A percentile compares a stretch with the other conserved stretches of the same genome.
Evolutionary conservation across 2,797 vertebrate genomes (phyloP).

Genomic region (Odontamblyopus rebecca): DNA sequence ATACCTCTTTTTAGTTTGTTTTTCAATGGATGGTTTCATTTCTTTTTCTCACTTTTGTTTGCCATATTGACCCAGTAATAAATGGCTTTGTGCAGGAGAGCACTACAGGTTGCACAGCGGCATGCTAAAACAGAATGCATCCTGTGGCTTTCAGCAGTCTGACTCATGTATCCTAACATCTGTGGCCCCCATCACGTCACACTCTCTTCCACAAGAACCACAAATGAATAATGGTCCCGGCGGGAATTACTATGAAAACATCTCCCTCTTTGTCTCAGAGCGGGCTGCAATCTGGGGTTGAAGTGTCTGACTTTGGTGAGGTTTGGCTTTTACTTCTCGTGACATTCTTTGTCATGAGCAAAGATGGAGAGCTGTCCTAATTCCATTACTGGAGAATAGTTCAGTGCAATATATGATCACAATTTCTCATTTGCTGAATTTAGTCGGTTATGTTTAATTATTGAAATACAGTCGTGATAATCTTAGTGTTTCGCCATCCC

Average conservation of each 20-base stretch:
- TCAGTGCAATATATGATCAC: not conserved
- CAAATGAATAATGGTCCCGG: slow-evolving; percentile 51
- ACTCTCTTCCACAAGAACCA: slow-evolving; percentile 23
- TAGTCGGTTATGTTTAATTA: slow-evolving; percentile 10
- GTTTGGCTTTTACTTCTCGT: slow-evolving; percentile 25
- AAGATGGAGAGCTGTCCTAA: slow-evolving; percentile 22
- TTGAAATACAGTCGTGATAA: too few relatives aligned
- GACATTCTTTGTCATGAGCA: slow-evolving; percentile 10
- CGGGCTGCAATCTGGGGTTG: slow-evolving; percentile 33
- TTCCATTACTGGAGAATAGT: slow-evolving; percentile 18
- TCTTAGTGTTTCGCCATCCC: not conserved
- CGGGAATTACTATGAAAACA: slow-evolving; percentile 55
- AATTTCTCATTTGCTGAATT: slow-evolving; percentile 33
- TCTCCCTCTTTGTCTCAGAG: slow-evolving; percentile 47
- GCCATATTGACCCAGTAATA: slow-evolving; percentile 18
- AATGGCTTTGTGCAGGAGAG: slow-evolving; percentile 11
- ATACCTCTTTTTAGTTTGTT: too few relatives aligned
- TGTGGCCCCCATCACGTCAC: slow-evolving; percentile 51
- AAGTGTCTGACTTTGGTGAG: slow-evolving; percentile 16
- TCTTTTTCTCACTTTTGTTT: slow-evolving; percentile 3
- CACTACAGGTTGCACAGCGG: slow-evolving; percentile 12
- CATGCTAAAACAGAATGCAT: slow-evolving; percentile 45
- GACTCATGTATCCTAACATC: slow-evolving; percentile 44
- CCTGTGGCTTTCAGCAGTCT: slow-evolving; percentile 48
- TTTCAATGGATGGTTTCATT: slow-evolving; percentile 4